These are phyloP conservation scores for Siniperca knerii DNA, from an alignment of 2,113 vertebrate species.

Conservation along the genomic window DNA sequence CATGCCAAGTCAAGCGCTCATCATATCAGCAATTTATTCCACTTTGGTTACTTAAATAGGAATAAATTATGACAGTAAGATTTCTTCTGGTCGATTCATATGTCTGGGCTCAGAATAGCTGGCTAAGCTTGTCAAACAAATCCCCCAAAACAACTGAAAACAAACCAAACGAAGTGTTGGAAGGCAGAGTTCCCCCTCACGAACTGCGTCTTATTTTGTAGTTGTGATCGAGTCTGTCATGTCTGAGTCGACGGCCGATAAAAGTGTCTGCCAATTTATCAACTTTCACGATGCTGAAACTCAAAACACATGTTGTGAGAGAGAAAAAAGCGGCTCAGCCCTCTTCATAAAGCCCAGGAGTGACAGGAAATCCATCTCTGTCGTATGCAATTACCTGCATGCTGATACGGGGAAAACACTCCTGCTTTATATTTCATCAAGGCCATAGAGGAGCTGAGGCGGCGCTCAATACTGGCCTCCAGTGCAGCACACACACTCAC, in stretches of 20 bases:
- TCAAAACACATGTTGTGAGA: conserved; percentile 49
- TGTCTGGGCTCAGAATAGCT: conserved; percentile 3
- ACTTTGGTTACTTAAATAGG: conserved; percentile 45
- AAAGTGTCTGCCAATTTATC: conserved; percentile 51
- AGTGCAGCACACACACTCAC: conserved; percentile 35
- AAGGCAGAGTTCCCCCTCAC: not conserved
- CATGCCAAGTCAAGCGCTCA: conserved; percentile 39
- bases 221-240: conserved; percentile 50
- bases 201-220: conserved; percentile 22
- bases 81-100: conserved; percentile 16
- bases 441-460: conserved; percentile 68
- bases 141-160: not conserved
- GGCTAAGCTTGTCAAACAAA: not conserved
- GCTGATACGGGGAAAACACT: conserved; percentile 79
- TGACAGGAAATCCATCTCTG: conserved; percentile 83
- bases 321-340: conserved; percentile 43
- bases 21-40: conserved; percentile 54
- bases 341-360: conserved; percentile 77
- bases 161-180: not conserved
- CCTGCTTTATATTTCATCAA: conserved; percentile 77
- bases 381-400: conserved; percentile 80
- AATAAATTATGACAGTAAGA: conserved; percentile 41
- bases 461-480: conserved; percentile 58
- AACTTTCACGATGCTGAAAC: conserved; percentile 47
- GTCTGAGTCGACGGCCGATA: conserved; percentile 36